A percentile compares a stretch with the other conserved stretches of the same genome.
phyloP scores from a whole-genome alignment of 1,140 invertebrate genomes.

The Thereuonema tuberculata region DNA sequence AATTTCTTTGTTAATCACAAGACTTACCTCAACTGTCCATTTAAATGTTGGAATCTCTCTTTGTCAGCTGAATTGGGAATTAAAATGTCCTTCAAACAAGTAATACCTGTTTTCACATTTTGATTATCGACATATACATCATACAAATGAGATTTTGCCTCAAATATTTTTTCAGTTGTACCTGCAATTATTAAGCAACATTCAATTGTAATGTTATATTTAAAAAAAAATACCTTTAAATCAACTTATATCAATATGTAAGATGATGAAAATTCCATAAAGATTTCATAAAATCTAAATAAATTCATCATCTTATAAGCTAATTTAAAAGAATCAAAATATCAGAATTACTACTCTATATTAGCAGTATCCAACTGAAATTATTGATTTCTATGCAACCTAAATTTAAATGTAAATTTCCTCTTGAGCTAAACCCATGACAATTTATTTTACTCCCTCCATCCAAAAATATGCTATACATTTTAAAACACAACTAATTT shows the following conservation, averaged over 20 bases:
- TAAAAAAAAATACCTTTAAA: background rate
- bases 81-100: constrained; percentile 14
- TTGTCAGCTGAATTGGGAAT: constrained; percentile 13
- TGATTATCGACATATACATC: constrained; percentile 32
- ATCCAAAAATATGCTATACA: no score
- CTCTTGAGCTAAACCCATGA: no score
- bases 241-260: background rate
- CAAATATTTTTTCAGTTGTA: constrained; percentile 38
- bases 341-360: background rate
- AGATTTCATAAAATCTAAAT: background rate
- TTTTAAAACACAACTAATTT: no score
- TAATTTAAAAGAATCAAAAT: background rate
- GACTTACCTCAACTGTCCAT: constrained; percentile 15
- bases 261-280: background rate
- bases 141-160: constrained; percentile 32
- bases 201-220: background rate
- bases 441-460: no score
- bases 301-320: background rate
- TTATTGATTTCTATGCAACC: no score
- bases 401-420: no score
- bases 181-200: constrained; percentile 19
- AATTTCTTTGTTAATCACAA: no score
- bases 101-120: constrained; percentile 12
- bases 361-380: background rate
- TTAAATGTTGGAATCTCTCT: constrained; percentile 14